Evolutionary conservation across 2,888 invertebrate genomes (phyloP).

Genomic region (Epinotia demarniana): DNA sequence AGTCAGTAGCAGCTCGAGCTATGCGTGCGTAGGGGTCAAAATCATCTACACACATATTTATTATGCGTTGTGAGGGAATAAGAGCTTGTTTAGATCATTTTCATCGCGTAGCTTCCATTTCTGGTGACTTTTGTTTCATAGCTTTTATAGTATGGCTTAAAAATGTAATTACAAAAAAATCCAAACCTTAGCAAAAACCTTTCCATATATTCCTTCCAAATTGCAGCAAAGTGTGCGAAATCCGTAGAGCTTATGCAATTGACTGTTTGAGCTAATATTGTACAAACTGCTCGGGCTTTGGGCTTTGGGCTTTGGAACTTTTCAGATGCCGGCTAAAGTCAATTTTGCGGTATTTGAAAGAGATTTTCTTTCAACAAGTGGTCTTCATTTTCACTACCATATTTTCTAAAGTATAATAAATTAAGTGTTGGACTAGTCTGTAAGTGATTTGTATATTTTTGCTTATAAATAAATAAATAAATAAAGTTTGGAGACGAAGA

Average conservation of each 20-base stretch:
- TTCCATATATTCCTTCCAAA: constrained; percentile 5
- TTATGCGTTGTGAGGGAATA: too few relatives aligned
- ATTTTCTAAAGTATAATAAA: background rate
- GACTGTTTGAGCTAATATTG: constrained; percentile 39
- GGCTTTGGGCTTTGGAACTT: constrained; percentile 16
- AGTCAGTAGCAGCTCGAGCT: too few relatives aligned
- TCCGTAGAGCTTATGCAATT: constrained; percentile 32
- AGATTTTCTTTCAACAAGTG: constrained; percentile 39
- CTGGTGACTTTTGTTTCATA: too few relatives aligned
- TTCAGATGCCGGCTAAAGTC: constrained; percentile 26
- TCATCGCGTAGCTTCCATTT: too few relatives aligned
- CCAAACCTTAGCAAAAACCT: background rate
- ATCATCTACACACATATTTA: too few relatives aligned
- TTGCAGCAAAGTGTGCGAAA: constrained; percentile 20
- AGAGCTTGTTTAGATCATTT: too few relatives aligned
- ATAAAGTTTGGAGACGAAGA: background rate
- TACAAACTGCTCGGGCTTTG: constrained; percentile 22
- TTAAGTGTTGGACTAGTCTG: too few relatives aligned
- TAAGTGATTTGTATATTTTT: too few relatives aligned
- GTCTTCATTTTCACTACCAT: constrained; percentile 20
- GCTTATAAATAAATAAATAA: too few relatives aligned
- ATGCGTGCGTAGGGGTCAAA: too few relatives aligned
- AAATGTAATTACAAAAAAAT: background rate
- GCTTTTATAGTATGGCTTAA: too few relatives aligned
- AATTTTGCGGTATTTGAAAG: constrained; percentile 32